These are phyloP conservation scores for Heliopora coerulea DNA, from an alignment of 92 coral and sea anemone genomes.

Conservation along the genomic window DNA sequence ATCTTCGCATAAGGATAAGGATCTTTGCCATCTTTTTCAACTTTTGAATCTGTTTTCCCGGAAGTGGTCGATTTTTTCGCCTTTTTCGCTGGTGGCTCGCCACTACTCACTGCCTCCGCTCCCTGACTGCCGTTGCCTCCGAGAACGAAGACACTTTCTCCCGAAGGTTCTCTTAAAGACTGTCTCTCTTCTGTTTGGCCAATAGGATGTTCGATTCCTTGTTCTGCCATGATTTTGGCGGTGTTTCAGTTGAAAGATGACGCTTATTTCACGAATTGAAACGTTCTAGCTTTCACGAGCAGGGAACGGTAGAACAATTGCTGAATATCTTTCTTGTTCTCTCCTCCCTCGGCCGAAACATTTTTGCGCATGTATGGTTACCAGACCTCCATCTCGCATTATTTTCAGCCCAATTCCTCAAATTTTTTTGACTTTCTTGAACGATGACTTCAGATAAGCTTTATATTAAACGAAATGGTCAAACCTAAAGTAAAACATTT, in stretches of 20 bases:
- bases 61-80: conserved; percentile 24
- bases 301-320: not conserved
- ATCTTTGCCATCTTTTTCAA: conserved; percentile 55
- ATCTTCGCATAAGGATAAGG: conserved; percentile 83
- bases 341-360: not conserved
- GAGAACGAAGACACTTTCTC: not conserved
- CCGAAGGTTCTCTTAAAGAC: not conserved
- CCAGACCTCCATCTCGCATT: not conserved
- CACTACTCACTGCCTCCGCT: not conserved
- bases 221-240: conserved; percentile 6
- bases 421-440: too few species aligned
- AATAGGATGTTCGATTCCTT: not conserved
- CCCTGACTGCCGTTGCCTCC: not conserved
- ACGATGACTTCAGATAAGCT: too few species aligned
- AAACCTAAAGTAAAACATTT: too few species aligned
- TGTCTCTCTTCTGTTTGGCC: not conserved
- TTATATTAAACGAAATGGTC: too few species aligned
- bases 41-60: conserved; percentile 29
- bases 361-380: conserved; percentile 1
- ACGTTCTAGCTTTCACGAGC: not conserved
- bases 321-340: conserved; percentile 3
- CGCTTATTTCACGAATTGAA: not conserved
- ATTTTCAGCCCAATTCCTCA: too few species aligned
- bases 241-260: not conserved
- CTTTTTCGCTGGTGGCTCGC: conserved; percentile 47